Percentiles rank a stretch among this genome's conserved stretches.
phyloP scores from a whole-genome alignment of 2,113 vertebrate genomes.

The Heterotilapia buettikoferi region DNA sequence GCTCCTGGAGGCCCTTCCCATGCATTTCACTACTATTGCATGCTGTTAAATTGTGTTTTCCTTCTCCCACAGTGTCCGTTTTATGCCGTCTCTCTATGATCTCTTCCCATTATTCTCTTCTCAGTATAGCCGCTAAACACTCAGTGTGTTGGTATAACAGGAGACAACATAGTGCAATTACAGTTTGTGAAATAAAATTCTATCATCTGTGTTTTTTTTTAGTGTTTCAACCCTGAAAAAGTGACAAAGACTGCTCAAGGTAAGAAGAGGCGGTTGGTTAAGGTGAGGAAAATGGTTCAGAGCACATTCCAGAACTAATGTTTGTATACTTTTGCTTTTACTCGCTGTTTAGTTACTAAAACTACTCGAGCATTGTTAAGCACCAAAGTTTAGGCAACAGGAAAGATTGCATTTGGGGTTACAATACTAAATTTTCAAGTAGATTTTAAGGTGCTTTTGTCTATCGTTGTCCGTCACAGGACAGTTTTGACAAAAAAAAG shows the following conservation, averaged over 20 bases:
- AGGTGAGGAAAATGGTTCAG: neutral
- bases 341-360: fast-evolving
- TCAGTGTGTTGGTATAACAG: neutral
- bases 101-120: neutral
- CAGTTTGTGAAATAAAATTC: neutral
- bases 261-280: fast-evolving
- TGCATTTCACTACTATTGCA: neutral
- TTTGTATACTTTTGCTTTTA: neutral
- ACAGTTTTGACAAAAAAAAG: neutral
- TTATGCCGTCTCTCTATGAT: neutral
- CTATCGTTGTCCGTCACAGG: neutral
- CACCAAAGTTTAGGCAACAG: neutral
- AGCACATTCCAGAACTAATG: neutral
- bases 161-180: neutral
- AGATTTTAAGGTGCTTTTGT: neutral
- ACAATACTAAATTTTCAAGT: neutral
- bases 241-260: neutral
- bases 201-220: fast-evolving
- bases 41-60: neutral
- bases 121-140: neutral
- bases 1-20: neutral
- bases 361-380: neutral
- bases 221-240: neutral
- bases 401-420: neutral
- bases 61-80: neutral